Conservation (phyloP, 2,113 vertebrate species). For the Podarcis raffonei region DNA sequence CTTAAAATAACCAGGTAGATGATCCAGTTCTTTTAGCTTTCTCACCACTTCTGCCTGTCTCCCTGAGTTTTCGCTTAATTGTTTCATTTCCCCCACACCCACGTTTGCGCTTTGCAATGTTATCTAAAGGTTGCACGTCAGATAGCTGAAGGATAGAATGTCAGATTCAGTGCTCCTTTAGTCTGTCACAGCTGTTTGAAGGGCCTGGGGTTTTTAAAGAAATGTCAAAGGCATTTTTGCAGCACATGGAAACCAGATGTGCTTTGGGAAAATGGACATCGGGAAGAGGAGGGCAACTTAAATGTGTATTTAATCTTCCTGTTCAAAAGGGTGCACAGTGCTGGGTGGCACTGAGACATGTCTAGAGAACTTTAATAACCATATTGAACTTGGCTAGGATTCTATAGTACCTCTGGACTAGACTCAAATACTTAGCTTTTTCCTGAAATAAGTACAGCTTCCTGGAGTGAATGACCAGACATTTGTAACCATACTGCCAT, state of each 20-base stretch:
- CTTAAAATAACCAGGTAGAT: background rate
- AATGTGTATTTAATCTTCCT: accelerated
- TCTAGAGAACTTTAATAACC: background rate
- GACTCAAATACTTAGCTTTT: background rate
- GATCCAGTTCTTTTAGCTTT: background rate
- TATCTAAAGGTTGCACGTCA: background rate
- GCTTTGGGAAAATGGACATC: background rate
- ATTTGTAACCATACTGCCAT: constrained; percentile 1
- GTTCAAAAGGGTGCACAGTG: background rate
- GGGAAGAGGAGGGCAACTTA: background rate
- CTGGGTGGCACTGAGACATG: background rate
- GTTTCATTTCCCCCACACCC: background rate
- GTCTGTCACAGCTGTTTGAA: background rate
- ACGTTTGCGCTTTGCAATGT: background rate
- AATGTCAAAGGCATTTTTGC: constrained; percentile 50
- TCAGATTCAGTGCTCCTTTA: constrained; percentile 41
- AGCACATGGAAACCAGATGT: constrained; percentile 24
- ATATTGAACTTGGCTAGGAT: background rate
- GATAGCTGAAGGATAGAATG: constrained; percentile 49
- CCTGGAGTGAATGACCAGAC: background rate
- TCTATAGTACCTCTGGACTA: background rate
- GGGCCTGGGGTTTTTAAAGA: constrained; percentile 15
- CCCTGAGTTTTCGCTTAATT: background rate
- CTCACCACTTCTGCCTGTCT: background rate
- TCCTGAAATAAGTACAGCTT: background rate